phyloP scores from a whole-genome alignment of 1,140 invertebrate species.

The Heliconius hermathena region DNA sequence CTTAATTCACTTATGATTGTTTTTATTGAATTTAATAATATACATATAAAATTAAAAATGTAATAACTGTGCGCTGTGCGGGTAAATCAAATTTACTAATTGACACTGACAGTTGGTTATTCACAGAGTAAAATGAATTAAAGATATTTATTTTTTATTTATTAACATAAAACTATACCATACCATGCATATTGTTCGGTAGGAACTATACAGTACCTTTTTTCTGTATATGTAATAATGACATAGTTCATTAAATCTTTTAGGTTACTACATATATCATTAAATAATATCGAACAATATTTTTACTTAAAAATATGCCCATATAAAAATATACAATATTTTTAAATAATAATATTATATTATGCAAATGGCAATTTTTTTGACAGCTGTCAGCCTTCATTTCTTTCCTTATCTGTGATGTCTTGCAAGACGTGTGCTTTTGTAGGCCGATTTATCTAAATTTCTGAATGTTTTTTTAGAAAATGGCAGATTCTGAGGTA shows the following conservation, averaged over 20 bases:
- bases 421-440: conserved; percentile 53
- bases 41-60: neutral
- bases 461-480: conserved; percentile 61
- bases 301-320: too few species aligned
- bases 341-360: too few species aligned
- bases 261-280: too few species aligned
- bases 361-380: neutral
- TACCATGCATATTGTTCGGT: too few species aligned
- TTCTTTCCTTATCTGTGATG: conserved; percentile 45
- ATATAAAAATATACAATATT: neutral
- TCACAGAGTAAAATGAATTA: too few species aligned
- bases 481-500: conserved; percentile 79
- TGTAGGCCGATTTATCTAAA: conserved; percentile 39
- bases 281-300: too few species aligned
- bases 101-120: neutral
- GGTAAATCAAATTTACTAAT: conserved; percentile 11
- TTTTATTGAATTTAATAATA: neutral
- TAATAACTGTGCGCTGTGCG: neutral
- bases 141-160: too few species aligned
- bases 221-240: too few species aligned
- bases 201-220: too few species aligned
- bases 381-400: conserved; percentile 37
- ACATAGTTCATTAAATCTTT: too few species aligned
- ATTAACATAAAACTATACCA: too few species aligned
- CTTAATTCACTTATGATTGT: neutral